Base-by-base conservation (phyloP, 2,797 vertebrate genomes). In the Naso thynnoides region DNA sequence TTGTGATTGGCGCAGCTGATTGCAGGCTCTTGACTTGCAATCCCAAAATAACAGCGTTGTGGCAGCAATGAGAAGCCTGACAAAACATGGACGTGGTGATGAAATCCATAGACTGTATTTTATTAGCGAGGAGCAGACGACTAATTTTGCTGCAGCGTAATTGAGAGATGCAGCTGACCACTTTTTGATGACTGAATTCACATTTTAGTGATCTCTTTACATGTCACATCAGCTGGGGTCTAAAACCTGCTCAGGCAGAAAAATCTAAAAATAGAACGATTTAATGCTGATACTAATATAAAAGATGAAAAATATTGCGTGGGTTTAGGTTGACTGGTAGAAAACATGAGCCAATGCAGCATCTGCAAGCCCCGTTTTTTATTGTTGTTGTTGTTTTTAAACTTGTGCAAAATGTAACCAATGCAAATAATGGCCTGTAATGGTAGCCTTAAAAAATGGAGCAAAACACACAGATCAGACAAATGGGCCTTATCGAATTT, bases 1-100 rank as follows among this genome's bases (percentile, higher is more conserved):
- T 62, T 70, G 39, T 77, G 87, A 85, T 66, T 86, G 76, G 76
- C 66, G 59, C 50, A 53, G 53, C 44, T 76, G 82, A 88, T 86
- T 78, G 54, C 80, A 70, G 62, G 42, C 75, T 77, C 70, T 81
- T 76, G 63, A 84, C 58, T 85, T 72, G 64, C 57, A 60, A 69
- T 78, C 61, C 31, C 47, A 63, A 78, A 86, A 86, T 66, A 60
- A 33, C 23, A 64, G 65, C 19, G 63, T 66, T 62, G 65, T 60
- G 47, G 50, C 62, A 65, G 57, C 33, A 81, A 69, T 3, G 10
- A 62, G 33, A 61, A 36, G 33, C 8, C 6, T 38, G 52, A 23
- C 52, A 84, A 65, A 78, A 73, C 36, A 45, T 49, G 49, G 15
- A 78, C 33, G 8, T 8, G 24, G 3, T 58, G 65, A 66, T 61